Percentiles rank a stretch among this genome's conserved stretches.
These are phyloP conservation scores for Eulemur rufifrons DNA, from an alignment of 2,113 vertebrate genomes.

Conservation along the genomic window DNA sequence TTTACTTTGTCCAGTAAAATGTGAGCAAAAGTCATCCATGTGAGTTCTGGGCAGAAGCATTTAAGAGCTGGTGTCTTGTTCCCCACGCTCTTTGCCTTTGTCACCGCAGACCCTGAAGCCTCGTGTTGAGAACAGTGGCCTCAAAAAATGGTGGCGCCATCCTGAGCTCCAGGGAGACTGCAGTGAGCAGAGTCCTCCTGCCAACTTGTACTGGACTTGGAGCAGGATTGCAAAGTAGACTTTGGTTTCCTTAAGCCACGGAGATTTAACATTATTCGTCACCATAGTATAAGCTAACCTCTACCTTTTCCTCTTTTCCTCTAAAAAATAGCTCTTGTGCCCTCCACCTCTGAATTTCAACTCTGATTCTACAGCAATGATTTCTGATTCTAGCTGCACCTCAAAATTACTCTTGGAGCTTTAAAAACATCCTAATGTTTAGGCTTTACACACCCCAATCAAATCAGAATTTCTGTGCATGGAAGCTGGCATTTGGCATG, in stretches of 20 bases:
- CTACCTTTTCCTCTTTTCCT: neutral
- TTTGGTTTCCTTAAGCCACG: neutral
- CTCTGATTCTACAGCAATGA: neutral
- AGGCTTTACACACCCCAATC: neutral
- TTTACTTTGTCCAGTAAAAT: neutral
- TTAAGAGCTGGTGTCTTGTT: neutral
- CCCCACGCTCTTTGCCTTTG: neutral
- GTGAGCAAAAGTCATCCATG: neutral
- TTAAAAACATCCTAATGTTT: neutral
- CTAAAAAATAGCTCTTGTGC: neutral
- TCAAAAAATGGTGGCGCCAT: neutral
- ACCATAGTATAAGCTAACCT: neutral
- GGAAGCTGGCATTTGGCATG: neutral
- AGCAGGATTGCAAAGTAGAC: neutral
- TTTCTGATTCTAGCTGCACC: neutral
- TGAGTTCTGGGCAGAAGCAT: neutral
- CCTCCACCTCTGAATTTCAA: neutral
- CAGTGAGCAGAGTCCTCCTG: neutral
- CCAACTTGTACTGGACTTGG: neutral
- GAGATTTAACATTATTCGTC: neutral
- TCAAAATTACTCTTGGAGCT: neutral
- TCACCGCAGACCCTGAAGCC: neutral
- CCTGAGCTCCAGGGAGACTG: neutral
- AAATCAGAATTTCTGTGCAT: neutral
- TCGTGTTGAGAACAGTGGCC: neutral